Conservation (phyloP, 2,888 invertebrate species). For the Lucinisca nassula region DNA sequence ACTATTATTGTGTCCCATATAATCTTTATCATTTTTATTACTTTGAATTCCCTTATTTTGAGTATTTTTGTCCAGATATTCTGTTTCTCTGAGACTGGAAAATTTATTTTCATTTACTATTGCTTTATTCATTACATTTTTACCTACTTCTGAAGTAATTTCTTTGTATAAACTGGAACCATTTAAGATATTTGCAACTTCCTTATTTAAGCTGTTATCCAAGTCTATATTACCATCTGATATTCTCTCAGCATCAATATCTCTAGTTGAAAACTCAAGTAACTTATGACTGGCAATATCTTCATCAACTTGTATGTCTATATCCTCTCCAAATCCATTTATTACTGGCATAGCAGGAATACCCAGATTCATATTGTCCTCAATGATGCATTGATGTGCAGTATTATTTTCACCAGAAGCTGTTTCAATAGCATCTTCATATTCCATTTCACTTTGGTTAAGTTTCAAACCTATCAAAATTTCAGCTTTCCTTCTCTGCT, state of each 20-base stretch:
- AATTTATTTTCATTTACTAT: too few species aligned
- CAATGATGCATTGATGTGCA: background rate
- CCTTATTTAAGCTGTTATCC: background rate
- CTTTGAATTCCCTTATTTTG: too few species aligned
- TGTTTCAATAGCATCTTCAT: background rate
- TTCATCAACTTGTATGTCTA: background rate
- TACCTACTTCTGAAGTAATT: background rate
- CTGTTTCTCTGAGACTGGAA: too few species aligned
- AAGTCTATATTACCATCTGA: background rate
- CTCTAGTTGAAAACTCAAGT: too few species aligned
- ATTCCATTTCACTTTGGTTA: background rate
- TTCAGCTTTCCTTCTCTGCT: slow-evolving; percentile 49
- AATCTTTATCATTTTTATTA: too few species aligned
- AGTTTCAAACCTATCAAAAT: slow-evolving; percentile 50
- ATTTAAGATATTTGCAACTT: background rate
- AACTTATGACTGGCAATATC: too few species aligned
- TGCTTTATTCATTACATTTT: too few species aligned
- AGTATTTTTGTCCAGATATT: too few species aligned
- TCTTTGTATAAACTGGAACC: background rate
- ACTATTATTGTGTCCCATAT: too few species aligned
- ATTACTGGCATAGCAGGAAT: background rate
- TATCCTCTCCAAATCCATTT: background rate
- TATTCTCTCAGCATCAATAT: background rate
- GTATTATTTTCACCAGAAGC: background rate
- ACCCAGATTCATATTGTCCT: background rate